Percentiles rank a stretch among this genome's conserved stretches.
phyloP scores from a whole-genome alignment of 2,113 vertebrate genomes.

The Xenopus borealis region DNA sequence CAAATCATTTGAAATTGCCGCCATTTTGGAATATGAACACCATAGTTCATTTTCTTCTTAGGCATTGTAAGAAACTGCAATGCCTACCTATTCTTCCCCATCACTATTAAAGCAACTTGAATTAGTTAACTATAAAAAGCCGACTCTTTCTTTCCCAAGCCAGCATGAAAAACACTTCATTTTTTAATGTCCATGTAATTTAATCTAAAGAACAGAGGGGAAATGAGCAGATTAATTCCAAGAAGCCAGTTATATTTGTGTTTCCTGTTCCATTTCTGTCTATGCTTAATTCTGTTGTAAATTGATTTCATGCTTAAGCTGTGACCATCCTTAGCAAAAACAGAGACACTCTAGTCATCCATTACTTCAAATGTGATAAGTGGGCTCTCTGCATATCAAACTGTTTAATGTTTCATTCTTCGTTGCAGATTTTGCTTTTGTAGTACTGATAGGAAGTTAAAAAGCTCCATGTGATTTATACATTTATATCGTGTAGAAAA shows the following conservation, averaged over 20 bases:
- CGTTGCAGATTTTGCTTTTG: background rate
- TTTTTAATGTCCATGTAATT: constrained; percentile 10
- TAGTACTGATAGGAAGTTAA: background rate
- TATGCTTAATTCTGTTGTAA: background rate
- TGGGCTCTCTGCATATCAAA: background rate
- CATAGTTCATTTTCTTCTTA: too few relatives aligned
- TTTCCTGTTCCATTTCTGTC: constrained; percentile 5
- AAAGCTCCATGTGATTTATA: background rate
- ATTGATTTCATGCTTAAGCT: constrained; percentile 1
- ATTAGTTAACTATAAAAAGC: background rate
- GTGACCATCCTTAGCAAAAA: background rate
- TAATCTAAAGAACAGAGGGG: background rate
- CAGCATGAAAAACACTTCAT: background rate
- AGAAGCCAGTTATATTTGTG: constrained; percentile 1
- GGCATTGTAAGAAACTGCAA: too few relatives aligned
- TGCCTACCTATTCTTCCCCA: background rate
- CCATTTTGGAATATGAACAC: too few relatives aligned
- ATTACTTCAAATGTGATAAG: background rate
- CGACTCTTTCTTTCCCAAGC: background rate
- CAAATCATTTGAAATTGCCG: too few relatives aligned
- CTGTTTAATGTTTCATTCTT: background rate
- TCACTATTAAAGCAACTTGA: background rate
- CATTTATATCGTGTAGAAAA: too few relatives aligned
- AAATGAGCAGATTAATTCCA: constrained; percentile 3
- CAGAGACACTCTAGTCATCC: background rate